Evolutionary conservation across 1,140 invertebrate species (phyloP), one percentile per base, ranked within the genome.

Genomic region (Temnothorax nylanderi): DNA sequence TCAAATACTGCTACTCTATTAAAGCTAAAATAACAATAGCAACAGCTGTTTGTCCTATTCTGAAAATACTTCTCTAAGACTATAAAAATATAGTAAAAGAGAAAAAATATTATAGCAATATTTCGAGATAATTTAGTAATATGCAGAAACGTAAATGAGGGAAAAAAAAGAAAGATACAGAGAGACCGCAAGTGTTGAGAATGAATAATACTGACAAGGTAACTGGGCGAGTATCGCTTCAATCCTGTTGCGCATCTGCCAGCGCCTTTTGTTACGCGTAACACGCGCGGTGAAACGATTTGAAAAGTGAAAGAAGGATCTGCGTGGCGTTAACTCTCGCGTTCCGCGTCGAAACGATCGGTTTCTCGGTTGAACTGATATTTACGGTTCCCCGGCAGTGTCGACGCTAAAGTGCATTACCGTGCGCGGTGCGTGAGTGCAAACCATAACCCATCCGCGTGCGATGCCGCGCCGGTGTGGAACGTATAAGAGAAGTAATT

Each of bases 401-500:
- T 87, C 85, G 87, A 88, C 74, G 86, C n/a, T 41, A 18, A 80
- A 41, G 81, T 51, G 72, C 89, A 80, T 90, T 90, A 87, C 47
- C 26, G 72, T 13, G 60, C 34, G 8, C 60, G 62, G 89, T 88
- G 81, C 89, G 89, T 90, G 89, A 85, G 89, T 82, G 74, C 75
- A 49, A 90, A 76, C 89, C 89, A 90, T 88, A 90, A 90, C 87
- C 88, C 85, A 87, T 76, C 88, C 71, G 64, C 18, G 60, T 69
- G 54, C 56, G 72, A 67, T 80, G 58, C 49, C 65, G 65, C 76
- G 65, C 41, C 65, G 65, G 32, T 64, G 64, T 74, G 75, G 37
- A 88, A 90, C 88, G 89, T 88, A 80, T 88, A 80, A 89, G 89
- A 74, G 88, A 65, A 87, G 78, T 90, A 90, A 90, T 90, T 90